Evolutionary conservation across 1,140 invertebrate genomes (phyloP).

Genomic region (Trachelipus rathkii): DNA sequence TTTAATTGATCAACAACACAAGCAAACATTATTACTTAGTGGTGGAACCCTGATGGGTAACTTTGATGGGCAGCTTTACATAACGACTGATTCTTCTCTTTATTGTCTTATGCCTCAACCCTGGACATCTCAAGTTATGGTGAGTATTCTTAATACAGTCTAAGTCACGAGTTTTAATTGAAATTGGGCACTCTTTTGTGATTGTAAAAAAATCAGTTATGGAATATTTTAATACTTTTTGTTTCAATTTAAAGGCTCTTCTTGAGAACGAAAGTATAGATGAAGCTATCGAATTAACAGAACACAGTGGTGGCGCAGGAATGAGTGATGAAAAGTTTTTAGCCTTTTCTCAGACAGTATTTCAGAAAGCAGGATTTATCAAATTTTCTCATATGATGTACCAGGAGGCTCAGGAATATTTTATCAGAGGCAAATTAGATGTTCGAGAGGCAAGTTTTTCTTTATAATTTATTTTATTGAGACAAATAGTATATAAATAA

Average conservation of each 20-base stretch:
- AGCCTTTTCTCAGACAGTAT: slow-evolving; percentile 50
- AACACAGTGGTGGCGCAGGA: slow-evolving; percentile 53
- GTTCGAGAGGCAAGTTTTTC: slow-evolving; percentile 51
- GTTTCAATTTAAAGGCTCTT: slow-evolving; percentile 48
- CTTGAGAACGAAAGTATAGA: slow-evolving; percentile 53
- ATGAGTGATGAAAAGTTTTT: slow-evolving; percentile 49
- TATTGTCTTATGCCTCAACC: slow-evolving; percentile 55
- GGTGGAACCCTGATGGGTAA: slow-evolving; percentile 53
- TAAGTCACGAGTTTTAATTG: neutral
- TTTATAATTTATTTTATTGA: slow-evolving; percentile 24
- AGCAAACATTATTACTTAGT: slow-evolving; percentile 55
- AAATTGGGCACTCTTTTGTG: neutral
- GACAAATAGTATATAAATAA: too few species aligned
- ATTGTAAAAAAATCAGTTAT: neutral
- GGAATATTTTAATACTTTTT: neutral
- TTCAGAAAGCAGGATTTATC: slow-evolving; percentile 56
- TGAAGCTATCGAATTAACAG: slow-evolving; percentile 55
- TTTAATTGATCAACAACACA: slow-evolving; percentile 56
- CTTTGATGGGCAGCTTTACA: slow-evolving; percentile 55
- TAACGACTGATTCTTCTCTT: slow-evolving; percentile 52
- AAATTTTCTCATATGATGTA: slow-evolving; percentile 54
- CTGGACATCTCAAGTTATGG: slow-evolving; percentile 55
- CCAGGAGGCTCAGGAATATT: slow-evolving; percentile 53
- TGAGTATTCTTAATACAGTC: slow-evolving; percentile 3
- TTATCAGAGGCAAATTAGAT: slow-evolving; percentile 52